Percentiles rank a stretch among this genome's conserved stretches.
phyloP scores from a whole-genome alignment of 2,888 invertebrate genomes.

The Eilema caniola region DNA sequence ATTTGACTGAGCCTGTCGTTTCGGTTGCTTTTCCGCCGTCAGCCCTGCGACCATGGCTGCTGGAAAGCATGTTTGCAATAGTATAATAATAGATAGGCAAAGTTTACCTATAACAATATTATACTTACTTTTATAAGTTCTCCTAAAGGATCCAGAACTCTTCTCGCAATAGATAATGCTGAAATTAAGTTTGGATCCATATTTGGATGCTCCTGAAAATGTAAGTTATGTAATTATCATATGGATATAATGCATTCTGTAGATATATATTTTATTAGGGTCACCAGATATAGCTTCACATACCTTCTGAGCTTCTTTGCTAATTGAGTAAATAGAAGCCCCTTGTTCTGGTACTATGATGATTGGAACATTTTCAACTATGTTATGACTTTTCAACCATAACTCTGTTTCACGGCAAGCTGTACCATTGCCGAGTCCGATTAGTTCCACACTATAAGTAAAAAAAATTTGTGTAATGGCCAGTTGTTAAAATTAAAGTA shows the following conservation, averaged over 20 bases:
- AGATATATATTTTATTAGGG: not conserved
- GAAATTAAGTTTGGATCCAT: conserved; percentile 94
- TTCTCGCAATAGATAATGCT: conserved; percentile 92
- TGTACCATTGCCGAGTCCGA: conserved; percentile 96
- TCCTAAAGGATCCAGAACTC: conserved; percentile 95
- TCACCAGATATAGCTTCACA: conserved; percentile 1
- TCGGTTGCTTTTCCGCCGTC: too few relatives aligned
- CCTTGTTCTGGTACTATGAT: conserved; percentile 97
- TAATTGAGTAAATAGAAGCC: conserved; percentile 96
- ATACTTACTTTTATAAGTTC: conserved; percentile 92
- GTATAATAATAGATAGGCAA: not conserved
- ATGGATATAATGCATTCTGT: not conserved
- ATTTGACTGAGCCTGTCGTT: too few relatives aligned
- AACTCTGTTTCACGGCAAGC: conserved; percentile 95
- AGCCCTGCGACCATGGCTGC: too few relatives aligned
- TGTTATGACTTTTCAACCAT: conserved; percentile 87
- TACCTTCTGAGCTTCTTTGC: conserved; percentile 92
- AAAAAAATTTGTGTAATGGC: not conserved
- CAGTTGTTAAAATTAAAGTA: not conserved
- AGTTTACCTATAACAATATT: not conserved
- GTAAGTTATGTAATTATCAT: not conserved
- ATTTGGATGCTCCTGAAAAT: conserved; percentile 91
- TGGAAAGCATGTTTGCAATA: not conserved
- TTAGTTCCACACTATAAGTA: conserved; percentile 89
- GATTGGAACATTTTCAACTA: conserved; percentile 88